Percentiles rank a stretch among this genome's conserved stretches.
These are phyloP conservation scores for Cinclus mexicanus DNA, from an alignment of 2,113 vertebrate species.

Conservation along the genomic window DNA sequence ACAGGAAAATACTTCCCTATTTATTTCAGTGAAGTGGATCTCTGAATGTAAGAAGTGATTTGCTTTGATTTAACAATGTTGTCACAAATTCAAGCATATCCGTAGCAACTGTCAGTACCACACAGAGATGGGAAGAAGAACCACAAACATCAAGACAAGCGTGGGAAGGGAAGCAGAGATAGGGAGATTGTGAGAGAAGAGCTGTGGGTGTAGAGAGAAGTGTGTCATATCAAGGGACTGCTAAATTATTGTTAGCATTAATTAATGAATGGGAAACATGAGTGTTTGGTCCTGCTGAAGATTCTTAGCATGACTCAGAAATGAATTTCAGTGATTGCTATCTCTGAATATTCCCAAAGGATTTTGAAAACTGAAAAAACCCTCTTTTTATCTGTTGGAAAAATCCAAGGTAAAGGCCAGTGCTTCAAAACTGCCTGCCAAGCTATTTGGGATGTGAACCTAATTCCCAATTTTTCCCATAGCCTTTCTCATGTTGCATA, in stretches of 20 bases:
- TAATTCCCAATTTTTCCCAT: fast-evolving
- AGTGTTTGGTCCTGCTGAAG: background rate
- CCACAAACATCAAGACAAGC: fast-evolving
- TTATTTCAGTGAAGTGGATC: background rate
- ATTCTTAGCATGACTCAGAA: background rate
- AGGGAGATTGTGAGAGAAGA: background rate
- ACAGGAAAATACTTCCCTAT: background rate
- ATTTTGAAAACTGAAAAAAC: background rate
- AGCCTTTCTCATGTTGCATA: background rate
- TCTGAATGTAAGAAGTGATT: background rate
- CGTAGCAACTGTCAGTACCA: background rate
- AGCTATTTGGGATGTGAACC: background rate
- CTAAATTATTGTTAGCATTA: background rate
- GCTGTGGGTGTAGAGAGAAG: background rate
- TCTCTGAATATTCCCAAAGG: background rate
- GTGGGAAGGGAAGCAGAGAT: background rate
- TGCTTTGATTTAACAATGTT: constrained; percentile 36
- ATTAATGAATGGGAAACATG: background rate
- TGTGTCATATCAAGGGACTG: background rate
- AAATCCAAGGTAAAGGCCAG: background rate
- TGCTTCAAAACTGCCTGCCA: background rate
- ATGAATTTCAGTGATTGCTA: background rate
- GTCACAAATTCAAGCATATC: background rate
- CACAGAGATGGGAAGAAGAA: background rate
- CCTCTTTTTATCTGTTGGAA: background rate